Evolutionary conservation across 1,140 invertebrate genomes (phyloP).

Genomic region (Amyelois transitella): DNA sequence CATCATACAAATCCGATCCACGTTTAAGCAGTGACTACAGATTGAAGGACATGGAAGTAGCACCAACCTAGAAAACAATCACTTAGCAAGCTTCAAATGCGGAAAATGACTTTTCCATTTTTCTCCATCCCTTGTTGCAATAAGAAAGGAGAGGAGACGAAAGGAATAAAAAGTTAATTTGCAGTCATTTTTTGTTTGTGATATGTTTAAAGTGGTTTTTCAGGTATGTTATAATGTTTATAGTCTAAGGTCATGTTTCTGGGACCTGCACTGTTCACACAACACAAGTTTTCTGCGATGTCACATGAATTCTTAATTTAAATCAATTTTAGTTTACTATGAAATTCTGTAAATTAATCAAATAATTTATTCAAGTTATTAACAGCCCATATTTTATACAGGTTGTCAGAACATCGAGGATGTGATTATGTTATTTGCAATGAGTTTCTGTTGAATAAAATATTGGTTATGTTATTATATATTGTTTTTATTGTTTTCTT

Average conservation of each 20-base stretch:
- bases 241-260: not conserved
- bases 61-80: too few relatives aligned
- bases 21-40: too few relatives aligned
- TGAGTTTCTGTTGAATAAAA: conserved; percentile 3
- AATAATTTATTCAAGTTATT: not conserved
- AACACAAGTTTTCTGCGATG: not conserved
- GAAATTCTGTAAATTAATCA: not conserved
- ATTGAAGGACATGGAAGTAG: too few relatives aligned
- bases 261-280: not conserved
- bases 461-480: conserved; percentile 2
- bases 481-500: conserved; percentile 2
- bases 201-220: too few relatives aligned
- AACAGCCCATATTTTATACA: not conserved
- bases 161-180: too few relatives aligned
- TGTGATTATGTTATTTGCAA: not conserved
- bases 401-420: not conserved
- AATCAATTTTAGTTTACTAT: not conserved
- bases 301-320: not conserved
- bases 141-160: too few relatives aligned
- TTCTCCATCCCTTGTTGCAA: too few relatives aligned
- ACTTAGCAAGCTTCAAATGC: too few relatives aligned
- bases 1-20: too few relatives aligned
- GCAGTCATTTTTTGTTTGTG: too few relatives aligned
- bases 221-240: too few relatives aligned
- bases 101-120: too few relatives aligned